Evolutionary conservation across 2,113 vertebrate species (phyloP).

Genomic region (Cololabis saira): DNA sequence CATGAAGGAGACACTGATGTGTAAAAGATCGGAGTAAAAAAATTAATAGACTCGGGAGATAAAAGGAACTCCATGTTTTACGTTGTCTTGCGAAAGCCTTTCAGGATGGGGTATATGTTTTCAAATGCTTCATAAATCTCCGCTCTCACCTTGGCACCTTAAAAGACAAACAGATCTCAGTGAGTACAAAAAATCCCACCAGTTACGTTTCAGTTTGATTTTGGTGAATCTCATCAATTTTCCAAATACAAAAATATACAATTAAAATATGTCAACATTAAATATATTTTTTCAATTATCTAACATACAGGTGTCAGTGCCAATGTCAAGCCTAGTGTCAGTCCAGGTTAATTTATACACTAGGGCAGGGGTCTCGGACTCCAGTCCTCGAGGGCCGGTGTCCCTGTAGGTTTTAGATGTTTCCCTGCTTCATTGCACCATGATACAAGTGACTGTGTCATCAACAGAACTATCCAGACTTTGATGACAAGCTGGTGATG

Average conservation of each 20-base stretch:
- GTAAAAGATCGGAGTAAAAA: not conserved
- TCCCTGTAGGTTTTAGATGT: too few relatives aligned
- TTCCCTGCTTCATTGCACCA: too few relatives aligned
- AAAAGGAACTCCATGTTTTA: slow-evolving; percentile 73
- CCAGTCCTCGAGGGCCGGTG: too few relatives aligned
- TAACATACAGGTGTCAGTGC: not conserved
- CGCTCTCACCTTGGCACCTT: slow-evolving; percentile 96
- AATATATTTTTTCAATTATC: not conserved
- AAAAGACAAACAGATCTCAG: slow-evolving; percentile 11
- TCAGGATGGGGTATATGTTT: slow-evolving; percentile 99
- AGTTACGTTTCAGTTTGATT: not conserved
- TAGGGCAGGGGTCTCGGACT: too few relatives aligned
- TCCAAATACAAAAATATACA: too few relatives aligned
- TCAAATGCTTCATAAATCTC: slow-evolving; percentile 99
- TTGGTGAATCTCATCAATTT: too few relatives aligned
- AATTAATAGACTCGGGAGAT: slow-evolving; percentile 15
- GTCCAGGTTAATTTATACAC: too few relatives aligned
- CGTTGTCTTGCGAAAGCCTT: slow-evolving; percentile 97
- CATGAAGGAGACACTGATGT: slow-evolving; percentile 2
- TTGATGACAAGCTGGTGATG: too few relatives aligned
- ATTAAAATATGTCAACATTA: too few relatives aligned
- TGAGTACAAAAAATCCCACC: not conserved
- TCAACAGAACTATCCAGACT: too few relatives aligned
- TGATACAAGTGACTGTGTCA: too few relatives aligned
- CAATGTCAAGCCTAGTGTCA: not conserved